Conservation (phyloP, 2,113 vertebrate genomes). For the Galemys pyrenaicus region DNA sequence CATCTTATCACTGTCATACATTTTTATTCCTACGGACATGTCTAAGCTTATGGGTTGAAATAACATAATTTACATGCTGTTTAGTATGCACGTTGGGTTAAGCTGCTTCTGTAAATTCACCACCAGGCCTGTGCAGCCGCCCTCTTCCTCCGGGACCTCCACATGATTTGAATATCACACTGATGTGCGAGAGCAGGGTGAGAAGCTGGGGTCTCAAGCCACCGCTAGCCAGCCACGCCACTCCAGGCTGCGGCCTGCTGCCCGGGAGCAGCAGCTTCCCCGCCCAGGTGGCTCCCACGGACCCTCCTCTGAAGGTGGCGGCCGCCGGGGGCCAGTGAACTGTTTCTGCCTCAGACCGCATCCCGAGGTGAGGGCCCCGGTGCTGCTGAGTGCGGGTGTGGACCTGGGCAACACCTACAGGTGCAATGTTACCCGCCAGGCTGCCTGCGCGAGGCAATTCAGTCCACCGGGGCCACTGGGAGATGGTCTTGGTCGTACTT, state of each 20-base stretch:
- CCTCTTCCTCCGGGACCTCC: conserved; percentile 39
- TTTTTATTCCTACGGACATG: conserved; percentile 71
- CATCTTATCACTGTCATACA: conserved; percentile 67
- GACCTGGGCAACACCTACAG: accelerated
- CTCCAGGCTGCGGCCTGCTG: neutral
- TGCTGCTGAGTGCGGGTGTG: neutral
- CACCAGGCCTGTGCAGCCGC: neutral
- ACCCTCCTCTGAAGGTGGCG: neutral
- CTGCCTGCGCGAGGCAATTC: neutral
- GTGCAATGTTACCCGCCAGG: neutral
- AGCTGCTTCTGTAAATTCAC: conserved; percentile 72
- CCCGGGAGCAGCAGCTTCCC: too few species aligned
- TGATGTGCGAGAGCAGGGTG: neutral
- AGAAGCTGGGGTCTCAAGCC: neutral
- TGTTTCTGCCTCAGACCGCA: neutral
- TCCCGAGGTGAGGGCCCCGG: neutral
- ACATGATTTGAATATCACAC: conserved; percentile 54
- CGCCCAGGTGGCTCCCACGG: neutral
- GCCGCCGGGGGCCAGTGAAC: neutral
- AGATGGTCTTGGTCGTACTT: neutral
- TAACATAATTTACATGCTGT: conserved; percentile 76
- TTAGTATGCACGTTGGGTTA: conserved; percentile 76
- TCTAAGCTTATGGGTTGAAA: conserved; percentile 76
- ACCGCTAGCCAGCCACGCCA: neutral
- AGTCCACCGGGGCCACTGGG: neutral